Evolutionary conservation across 2,888 invertebrate genomes (phyloP).

Genomic region (Pyrrhosoma nymphula): DNA sequence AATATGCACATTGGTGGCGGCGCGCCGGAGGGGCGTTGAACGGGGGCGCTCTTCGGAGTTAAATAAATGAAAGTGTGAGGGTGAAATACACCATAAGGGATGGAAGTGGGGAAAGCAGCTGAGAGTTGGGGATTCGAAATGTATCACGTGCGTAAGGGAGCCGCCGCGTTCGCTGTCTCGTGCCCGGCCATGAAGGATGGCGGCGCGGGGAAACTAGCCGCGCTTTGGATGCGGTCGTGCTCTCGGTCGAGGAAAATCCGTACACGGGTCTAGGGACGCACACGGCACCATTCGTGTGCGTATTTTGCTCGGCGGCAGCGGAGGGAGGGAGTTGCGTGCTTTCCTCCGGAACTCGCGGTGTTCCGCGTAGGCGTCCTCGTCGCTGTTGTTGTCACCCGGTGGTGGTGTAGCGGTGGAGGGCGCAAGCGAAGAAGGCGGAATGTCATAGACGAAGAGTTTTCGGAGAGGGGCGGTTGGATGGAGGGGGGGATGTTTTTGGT

Average conservation of each 20-base stretch:
- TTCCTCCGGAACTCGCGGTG: too few species aligned
- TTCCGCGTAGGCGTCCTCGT: too few species aligned
- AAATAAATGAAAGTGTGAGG: not conserved
- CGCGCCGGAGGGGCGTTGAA: not conserved
- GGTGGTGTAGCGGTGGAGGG: not conserved
- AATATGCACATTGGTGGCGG: not conserved
- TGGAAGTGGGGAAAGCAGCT: not conserved
- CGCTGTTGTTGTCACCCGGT: not conserved
- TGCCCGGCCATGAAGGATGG: too few species aligned
- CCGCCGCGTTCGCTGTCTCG: too few species aligned
- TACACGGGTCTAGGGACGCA: too few species aligned
- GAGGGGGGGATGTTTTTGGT: not conserved
- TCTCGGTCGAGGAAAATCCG: too few species aligned
- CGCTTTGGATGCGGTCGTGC: too few species aligned
- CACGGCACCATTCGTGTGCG: too few species aligned
- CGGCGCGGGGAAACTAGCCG: too few species aligned
- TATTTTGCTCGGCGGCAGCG: too few species aligned
- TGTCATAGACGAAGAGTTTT: not conserved
- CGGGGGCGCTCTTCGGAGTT: not conserved
- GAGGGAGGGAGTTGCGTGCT: not conserved
- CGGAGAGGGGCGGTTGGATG: not conserved
- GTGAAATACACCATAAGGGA: not conserved
- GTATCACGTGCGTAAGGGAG: too few species aligned
- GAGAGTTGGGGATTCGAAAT: too few species aligned
- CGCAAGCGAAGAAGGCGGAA: not conserved